Base-by-base conservation (phyloP, 2,888 invertebrate species). In the Idaea straminata region DNA sequence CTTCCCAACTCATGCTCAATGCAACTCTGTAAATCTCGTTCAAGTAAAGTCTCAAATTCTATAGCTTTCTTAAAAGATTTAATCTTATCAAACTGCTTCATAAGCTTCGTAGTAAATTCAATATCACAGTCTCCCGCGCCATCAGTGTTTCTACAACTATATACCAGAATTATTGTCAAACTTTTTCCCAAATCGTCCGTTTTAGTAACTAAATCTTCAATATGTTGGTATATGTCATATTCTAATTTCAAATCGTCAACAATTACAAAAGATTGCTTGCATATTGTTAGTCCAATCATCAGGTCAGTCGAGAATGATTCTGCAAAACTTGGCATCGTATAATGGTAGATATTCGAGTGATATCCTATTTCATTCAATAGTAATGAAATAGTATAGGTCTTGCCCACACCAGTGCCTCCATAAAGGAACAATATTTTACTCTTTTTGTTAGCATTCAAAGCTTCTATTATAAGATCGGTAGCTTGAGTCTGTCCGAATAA, bases 321-420 rank as follows among this genome's bases (percentile, higher is more conserved):
- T 61, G 73, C 72, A 74, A 92, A 91, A 71, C 80, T 85, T 5
- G 90, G 88, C 87, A 90, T 88, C 25, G 87, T 88, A 66, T 86
- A 91, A 69, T 92, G 91, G 74, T 91, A 91, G 3, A 90, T 73
- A 82, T 92, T 92, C 25, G 87, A 83, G 66, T 77, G 80, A 34
- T 78, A 72, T 72, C 84, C 82, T 34, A 83, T 59, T 62, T 79
- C 76, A 57, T 87, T 79, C 66, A 91, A 71, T 65, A 91, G 74
- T 47, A 88, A 64, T 59, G 89, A 87, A n/a, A 83, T 75, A 34
- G 86, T 77, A 67, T 81, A 87, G 59, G 93, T 89, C 72, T 93
- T 93, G 0, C 92, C 93, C 4, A 91, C 91, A 63, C 93, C 93
- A 57, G 92, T 92, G 3, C 91, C 86, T 64, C 93, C 93, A 81